Percentiles rank a stretch among this genome's conserved stretches.
Evolutionary conservation across 2,113 vertebrate species (phyloP).

Genomic region (Otolemur garnettii): DNA sequence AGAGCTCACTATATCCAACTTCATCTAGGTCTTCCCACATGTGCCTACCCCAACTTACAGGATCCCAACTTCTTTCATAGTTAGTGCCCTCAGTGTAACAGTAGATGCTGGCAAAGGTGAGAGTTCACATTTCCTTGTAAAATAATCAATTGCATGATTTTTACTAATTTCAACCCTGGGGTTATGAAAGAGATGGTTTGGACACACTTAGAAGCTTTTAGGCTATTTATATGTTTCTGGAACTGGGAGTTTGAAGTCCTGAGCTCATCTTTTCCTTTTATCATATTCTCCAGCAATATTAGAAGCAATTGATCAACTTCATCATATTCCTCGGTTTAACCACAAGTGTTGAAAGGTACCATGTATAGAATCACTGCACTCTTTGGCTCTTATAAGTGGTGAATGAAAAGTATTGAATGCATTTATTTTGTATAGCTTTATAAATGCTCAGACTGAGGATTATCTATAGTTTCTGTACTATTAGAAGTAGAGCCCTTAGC

Average conservation of each 20-base stretch:
- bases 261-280: not conserved
- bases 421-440: not conserved
- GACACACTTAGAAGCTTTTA: not conserved
- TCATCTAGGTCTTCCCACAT: not conserved
- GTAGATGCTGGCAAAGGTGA: not conserved
- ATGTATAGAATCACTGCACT: not conserved
- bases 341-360: not conserved
- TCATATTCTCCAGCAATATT: not conserved
- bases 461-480: not conserved
- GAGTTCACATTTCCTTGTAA: not conserved
- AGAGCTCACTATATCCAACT: not conserved
- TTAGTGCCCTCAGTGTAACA: not conserved
- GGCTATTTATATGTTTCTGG: not conserved
- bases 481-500: not conserved
- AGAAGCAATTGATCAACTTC: not conserved
- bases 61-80: not conserved
- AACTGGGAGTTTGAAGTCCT: not conserved
- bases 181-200: not conserved
- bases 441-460: not conserved
- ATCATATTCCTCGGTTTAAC: not conserved
- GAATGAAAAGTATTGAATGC: not conserved
- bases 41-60: not conserved
- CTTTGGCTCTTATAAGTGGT: not conserved
- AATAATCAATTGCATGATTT: not conserved
- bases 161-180: not conserved